Conservation (phyloP, 2,888 invertebrate species). For the Leptodirus hochenwartii region DNA sequence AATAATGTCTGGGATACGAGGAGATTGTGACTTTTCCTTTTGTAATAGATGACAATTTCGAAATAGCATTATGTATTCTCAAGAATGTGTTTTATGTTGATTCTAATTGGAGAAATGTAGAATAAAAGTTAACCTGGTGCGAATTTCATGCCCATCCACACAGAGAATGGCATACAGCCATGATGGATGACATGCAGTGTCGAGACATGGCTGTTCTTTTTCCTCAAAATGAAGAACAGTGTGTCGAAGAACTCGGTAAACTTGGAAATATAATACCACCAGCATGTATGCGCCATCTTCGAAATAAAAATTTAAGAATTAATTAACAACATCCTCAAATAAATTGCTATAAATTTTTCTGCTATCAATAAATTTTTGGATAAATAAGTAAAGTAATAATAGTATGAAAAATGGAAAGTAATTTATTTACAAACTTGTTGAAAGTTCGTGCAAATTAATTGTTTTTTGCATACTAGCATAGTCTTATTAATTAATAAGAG, state of each 20-base stretch:
- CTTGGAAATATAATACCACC: slow-evolving; percentile 92
- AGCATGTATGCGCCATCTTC: slow-evolving; percentile 70
- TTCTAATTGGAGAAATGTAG: too few species aligned
- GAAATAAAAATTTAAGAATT: slow-evolving; percentile 11
- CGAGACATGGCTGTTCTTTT: slow-evolving; percentile 82
- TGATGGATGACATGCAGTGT: slow-evolving; percentile 89
- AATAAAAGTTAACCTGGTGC: slow-evolving; percentile 63
- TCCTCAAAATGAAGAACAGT: slow-evolving; percentile 84
- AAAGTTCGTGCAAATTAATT: too few species aligned
- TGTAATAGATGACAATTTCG: too few species aligned
- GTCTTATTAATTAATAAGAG: too few species aligned
- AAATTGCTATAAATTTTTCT: too few species aligned
- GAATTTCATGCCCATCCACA: slow-evolving; percentile 90
- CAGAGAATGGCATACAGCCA: slow-evolving; percentile 87
- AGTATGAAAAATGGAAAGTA: slow-evolving; percentile 1
- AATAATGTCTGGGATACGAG: too few species aligned
- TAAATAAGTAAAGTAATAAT: neutral
- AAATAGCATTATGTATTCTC: too few species aligned
- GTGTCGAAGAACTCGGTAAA: slow-evolving; percentile 90
- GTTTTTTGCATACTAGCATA: too few species aligned
- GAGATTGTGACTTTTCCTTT: too few species aligned
- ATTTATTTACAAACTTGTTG: neutral
- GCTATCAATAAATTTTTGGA: too few species aligned
- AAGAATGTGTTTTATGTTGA: too few species aligned
- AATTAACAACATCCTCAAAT: slow-evolving; percentile 4